Percentiles rank a stretch among this genome's conserved stretches.
phyloP scores from a whole-genome alignment of 2,888 invertebrate genomes.

The Ophion slaviceki region DNA sequence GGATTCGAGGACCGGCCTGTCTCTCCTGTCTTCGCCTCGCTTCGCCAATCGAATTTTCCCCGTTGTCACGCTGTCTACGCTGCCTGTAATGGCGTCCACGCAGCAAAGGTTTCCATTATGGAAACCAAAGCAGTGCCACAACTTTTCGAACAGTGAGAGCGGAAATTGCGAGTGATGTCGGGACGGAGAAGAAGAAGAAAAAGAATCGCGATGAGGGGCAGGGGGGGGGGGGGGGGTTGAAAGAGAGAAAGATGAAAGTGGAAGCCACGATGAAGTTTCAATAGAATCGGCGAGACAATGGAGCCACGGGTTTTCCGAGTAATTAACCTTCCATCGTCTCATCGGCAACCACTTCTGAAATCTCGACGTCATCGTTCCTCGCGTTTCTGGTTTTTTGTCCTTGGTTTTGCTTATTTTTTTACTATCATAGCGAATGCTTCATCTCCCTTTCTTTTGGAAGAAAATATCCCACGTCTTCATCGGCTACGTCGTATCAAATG shows the following conservation, averaged over 20 bases:
- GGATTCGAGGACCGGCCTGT: slow-evolving; percentile 61
- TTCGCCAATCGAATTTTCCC: slow-evolving; percentile 66
- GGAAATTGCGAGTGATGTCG: slow-evolving; percentile 38
- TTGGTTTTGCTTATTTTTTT: slow-evolving; percentile 19
- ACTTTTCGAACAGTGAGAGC: slow-evolving; percentile 43
- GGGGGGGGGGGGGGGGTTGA: background rate
- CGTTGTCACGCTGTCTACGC: slow-evolving; percentile 64
- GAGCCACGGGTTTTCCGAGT: slow-evolving; percentile 66
- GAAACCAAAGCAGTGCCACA: slow-evolving; percentile 27
- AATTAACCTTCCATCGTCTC: slow-evolving; percentile 60
- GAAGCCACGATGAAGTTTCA: slow-evolving; percentile 47
- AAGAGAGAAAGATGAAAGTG: background rate
- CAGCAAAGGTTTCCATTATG: slow-evolving; percentile 21
- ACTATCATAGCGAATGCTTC: background rate
- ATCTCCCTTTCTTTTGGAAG: background rate
- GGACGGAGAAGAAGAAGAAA: slow-evolving; percentile 13
- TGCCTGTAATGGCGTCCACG: slow-evolving; percentile 37
- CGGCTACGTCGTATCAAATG: background rate
- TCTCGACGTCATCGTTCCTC: background rate
- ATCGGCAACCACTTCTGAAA: slow-evolving; percentile 7
- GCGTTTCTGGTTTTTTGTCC: slow-evolving; percentile 10
- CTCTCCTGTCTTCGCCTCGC: slow-evolving; percentile 45
- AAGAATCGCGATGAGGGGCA: background rate
- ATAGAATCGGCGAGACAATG: slow-evolving; percentile 66
- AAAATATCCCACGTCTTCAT: slow-evolving; percentile 3